Conservation (phyloP, 2,888 invertebrate species). For the Pollenia griseotomentosa region DNA sequence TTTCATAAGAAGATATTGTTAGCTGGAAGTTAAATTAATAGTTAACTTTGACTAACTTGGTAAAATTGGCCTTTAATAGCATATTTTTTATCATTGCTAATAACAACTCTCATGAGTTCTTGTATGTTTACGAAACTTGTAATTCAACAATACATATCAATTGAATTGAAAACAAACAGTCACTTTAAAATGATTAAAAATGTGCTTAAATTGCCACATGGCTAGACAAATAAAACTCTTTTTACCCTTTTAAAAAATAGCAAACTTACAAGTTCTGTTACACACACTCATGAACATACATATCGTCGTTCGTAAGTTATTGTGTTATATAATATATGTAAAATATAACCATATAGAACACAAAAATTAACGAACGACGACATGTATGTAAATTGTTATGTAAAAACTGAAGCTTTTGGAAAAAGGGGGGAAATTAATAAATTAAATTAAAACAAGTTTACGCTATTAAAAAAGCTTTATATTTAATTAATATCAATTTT, state of each 20-base stretch:
- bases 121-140: not conserved
- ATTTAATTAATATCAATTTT: not conserved
- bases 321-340: too few relatives aligned
- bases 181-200: not conserved
- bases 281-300: not conserved
- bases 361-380: too few relatives aligned
- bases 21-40: too few relatives aligned
- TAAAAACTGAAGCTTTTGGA: conserved; percentile 2
- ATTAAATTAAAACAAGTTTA: conserved; percentile 5
- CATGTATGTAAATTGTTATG: not conserved
- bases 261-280: not conserved
- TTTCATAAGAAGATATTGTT: too few relatives aligned
- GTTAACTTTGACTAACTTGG: too few relatives aligned
- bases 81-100: too few relatives aligned
- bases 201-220: conserved; percentile 48
- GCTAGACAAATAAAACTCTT: conserved; percentile 19
- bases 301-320: too few relatives aligned
- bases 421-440: not conserved
- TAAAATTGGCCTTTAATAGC: too few relatives aligned
- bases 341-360: too few relatives aligned
- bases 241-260: not conserved
- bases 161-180: conserved; percentile 30
- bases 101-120: too few relatives aligned
- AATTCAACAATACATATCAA: conserved; percentile 11
- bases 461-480: not conserved